Evolutionary conservation across 2,888 invertebrate genomes (phyloP), one percentile per base, ranked within the genome.

Genomic region (Drosophila neonasuta): DNA sequence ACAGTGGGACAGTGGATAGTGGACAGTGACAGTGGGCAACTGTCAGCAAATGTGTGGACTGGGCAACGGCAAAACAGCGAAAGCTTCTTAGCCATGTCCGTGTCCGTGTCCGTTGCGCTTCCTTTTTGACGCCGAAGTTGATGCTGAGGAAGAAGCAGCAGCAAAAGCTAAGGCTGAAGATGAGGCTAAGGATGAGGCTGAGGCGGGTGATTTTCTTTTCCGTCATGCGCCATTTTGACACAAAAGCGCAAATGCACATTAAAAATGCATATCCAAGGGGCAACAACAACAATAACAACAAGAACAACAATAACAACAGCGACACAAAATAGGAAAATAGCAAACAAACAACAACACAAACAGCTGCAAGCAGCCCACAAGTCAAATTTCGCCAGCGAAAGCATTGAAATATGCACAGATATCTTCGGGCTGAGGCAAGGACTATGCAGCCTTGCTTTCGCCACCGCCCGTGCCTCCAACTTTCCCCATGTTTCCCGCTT

Each of bases 231-330:
- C 80, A 77, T 82, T 82, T 81, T 82, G 83, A 81, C 81, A 81
- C 80, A 81, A 85, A 82, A 82, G 83, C 86, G 69, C 86, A 85
- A 81, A 85, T 81, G 86, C 83, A 80, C 83, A 81, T 81, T 81
- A 81, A 81, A 81, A 81, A 85, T 81, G 86, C 81, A 81, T 85
- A 85, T 82, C 81, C 80, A 73, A 73, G 64, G 86, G 80, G 39
- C 67, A 76, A 56, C 46, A 49, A 51, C 29, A 54, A 54, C 44
- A 42, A 42, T 17, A 36, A 39, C 39, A 52, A 29, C 48, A 39
- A 60, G 17, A 36, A 39, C 39, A 52, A 29, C 48, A 39, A 60
- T 9, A 36, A 15, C 1, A 49, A 29, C 5, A 10, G 9, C 59
- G 46, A 39, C 59, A 61, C 17, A 42, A 52, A 54, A 54, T 30